Evolutionary conservation across 2,797 vertebrate genomes (phyloP), one percentile per base, ranked within the genome.

Genomic region (Vipera ursinii): DNA sequence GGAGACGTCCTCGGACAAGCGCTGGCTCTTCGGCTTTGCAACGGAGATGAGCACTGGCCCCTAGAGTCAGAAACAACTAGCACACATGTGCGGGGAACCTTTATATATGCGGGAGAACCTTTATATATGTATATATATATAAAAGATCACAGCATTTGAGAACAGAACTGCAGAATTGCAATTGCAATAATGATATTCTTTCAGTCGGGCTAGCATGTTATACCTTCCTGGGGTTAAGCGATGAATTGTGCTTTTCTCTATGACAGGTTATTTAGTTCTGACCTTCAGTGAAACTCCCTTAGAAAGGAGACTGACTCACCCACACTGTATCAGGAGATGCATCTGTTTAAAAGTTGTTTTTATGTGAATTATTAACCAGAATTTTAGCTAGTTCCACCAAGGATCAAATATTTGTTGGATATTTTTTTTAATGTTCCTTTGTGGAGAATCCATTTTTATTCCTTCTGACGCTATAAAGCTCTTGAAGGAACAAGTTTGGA

Each of bases 141-240:
- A 60, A 90, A 90, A 85, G 51, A 38, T 51, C 5, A 28, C 59
- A 65, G 86, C 86, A 88, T 20, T 59, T 44, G 32, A 13, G 12
- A 61, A 51, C 4, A 60, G 65, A 92, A 53, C 7, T 20, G 28
- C 63, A 69, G 92, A 95, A 95, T 6, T 0, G 89, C 89, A 92
- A 93, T 69, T 0, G 89, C 89, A 92, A 93, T 69, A 94, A 92
- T 17, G 7, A 92, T 87, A 95, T 94, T 57, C 93, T 96, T 95
- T 93, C 86, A 90, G 90, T 88, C 56, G 56, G 44, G 57, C 86
- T 51, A 26, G 38, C 9, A 14, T 69, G 22, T 87, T 38, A 51
- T 48, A 9, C 24, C 38, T 92, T 78, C 53, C 44, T 26, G 13
- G 44, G 22, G 48, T 32, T 61, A 48, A n/a, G 38, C 24, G 24